phyloP scores from a whole-genome alignment of 2,113 vertebrate genomes.

The Tringa solitaria region DNA sequence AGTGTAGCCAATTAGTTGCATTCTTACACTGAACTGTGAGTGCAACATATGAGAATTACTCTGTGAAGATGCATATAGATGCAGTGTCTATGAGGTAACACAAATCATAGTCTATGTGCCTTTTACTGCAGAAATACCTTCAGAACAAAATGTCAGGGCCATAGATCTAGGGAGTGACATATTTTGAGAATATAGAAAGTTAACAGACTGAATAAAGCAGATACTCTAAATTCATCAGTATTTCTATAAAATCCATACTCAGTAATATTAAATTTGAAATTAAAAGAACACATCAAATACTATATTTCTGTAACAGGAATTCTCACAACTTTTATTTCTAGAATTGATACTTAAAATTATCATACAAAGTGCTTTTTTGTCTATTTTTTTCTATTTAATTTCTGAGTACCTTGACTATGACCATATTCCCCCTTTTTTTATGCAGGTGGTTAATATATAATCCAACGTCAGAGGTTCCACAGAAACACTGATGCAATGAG shows the following conservation, averaged over 20 bases:
- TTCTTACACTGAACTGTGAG: neutral
- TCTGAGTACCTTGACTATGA: neutral
- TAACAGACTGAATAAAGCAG: neutral
- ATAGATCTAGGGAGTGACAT: neutral
- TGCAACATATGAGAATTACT: neutral
- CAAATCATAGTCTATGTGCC: neutral
- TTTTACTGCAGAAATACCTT: neutral
- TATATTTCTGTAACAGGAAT: neutral
- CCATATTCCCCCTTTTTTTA: neutral
- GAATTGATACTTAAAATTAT: neutral
- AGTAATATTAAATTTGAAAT: neutral
- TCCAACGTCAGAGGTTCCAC: neutral
- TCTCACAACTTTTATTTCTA: neutral
- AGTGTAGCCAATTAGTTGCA: neutral
- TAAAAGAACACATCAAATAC: neutral
- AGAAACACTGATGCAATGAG: neutral
- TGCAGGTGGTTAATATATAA: neutral
- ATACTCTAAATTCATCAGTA: neutral
- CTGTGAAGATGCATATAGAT: neutral
- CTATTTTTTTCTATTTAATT: neutral
- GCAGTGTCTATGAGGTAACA: neutral
- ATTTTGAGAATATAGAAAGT: neutral
- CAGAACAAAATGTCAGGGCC: neutral
- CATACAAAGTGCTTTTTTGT: neutral
- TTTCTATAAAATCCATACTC: neutral